Conservation (phyloP, 2,888 invertebrate genomes). For the Melinaea marsaeus region DNA sequence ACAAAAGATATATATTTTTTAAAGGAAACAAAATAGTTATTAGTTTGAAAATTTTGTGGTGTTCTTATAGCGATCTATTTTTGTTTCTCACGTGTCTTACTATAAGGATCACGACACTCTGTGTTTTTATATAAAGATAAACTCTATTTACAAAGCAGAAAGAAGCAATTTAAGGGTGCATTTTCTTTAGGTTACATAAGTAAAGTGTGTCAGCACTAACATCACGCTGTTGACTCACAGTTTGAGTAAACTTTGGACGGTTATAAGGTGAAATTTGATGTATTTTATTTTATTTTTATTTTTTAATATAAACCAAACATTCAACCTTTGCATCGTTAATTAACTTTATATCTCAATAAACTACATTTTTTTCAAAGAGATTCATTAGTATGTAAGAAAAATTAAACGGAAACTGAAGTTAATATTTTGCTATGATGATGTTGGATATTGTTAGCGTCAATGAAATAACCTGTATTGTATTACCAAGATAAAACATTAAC, state of each 20-base stretch:
- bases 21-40: no score
- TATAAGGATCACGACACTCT: background rate
- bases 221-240: slow-evolving; percentile 50
- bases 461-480: slow-evolving; percentile 7
- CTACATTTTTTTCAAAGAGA: no score
- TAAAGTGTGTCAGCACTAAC: slow-evolving; percentile 34
- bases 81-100: background rate
- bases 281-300: no score
- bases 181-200: background rate
- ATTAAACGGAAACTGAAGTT: background rate
- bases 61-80: background rate
- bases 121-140: background rate
- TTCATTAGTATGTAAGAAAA: background rate
- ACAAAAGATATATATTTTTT: no score
- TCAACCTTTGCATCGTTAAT: no score
- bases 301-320: no score
- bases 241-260: slow-evolving; percentile 49
- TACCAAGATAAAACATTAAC: no score
- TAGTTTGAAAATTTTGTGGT: no score
- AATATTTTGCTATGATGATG: slow-evolving; percentile 61
- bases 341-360: no score
- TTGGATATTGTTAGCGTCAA: slow-evolving; percentile 9
- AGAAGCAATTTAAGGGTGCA: background rate
- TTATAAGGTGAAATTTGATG: slow-evolving; percentile 20
- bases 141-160: background rate